Evolutionary conservation across 2,797 vertebrate genomes (phyloP).

Genomic region (Chelon labrosus): DNA sequence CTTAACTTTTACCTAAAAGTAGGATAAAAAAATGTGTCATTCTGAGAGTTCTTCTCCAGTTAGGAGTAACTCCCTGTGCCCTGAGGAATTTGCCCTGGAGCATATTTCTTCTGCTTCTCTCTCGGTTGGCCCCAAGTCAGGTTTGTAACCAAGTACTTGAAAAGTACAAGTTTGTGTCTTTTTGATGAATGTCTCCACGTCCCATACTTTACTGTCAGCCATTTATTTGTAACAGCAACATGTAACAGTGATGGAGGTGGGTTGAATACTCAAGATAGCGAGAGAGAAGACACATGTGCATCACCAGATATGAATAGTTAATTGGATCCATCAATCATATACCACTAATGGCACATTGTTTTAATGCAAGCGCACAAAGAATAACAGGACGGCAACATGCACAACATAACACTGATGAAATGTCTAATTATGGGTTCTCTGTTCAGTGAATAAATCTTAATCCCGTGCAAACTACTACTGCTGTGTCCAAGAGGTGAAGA

Average conservation of each 20-base stretch:
- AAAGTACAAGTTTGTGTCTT: background rate
- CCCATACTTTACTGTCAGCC: background rate
- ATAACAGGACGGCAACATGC: background rate
- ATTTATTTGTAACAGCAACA: too few species aligned
- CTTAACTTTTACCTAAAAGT: too few species aligned
- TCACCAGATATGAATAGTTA: background rate
- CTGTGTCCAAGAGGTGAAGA: background rate
- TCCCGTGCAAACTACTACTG: conserved; percentile 3
- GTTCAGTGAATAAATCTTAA: background rate
- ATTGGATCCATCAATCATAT: conserved; percentile 33
- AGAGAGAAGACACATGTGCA: background rate
- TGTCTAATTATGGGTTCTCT: background rate
- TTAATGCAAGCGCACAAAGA: background rate
- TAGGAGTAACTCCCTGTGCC: conserved; percentile 11
- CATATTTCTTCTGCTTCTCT: background rate
- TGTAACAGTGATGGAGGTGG: background rate
- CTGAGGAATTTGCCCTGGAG: conserved; percentile 15
- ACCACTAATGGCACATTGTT: background rate
- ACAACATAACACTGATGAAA: conserved; percentile 19
- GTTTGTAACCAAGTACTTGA: background rate
- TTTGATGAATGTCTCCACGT: background rate
- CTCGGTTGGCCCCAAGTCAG: background rate
- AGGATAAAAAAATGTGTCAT: background rate
- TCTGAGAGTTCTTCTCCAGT: conserved; percentile 11
- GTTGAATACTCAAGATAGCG: background rate